Evolutionary conservation across 2,888 invertebrate genomes (phyloP), one percentile per base, ranked within the genome.

Genomic region (Achlya flavicornis): DNA sequence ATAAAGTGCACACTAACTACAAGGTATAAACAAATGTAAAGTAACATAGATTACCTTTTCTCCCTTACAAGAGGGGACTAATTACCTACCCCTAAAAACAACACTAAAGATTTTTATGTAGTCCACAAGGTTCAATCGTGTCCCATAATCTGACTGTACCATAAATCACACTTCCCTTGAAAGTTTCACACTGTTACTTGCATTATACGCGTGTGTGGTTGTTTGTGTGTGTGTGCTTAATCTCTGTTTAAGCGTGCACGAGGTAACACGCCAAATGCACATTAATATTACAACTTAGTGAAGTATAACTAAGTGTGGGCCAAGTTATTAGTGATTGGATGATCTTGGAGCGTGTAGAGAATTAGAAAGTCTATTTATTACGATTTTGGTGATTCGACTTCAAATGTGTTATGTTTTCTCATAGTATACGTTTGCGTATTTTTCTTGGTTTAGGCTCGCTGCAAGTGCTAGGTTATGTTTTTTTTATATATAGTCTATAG

Each of bases 241-340:
- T 91, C 88, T 90, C 80, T 81, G 81, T 85, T 84, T 84, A 84
- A 86, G 83, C 79, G 85, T 79, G 80, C 79, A 69, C 73, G 73
- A 53, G 79, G 77, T 72, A 73, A 82, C 92, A 92, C 92, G 92
- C 91, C 83, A 92, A 89, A 85, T 78, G 84, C 78, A 83, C 91
- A 92, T 92, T 92, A 92, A 92, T 92, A 92, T 88, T 82, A 85
- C 80, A 89, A 88, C 83, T 85, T 81, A 77, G 76, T 76, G 76
- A 81, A 79, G 80, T 84, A 80, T 77, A 76, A 80, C 71, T 58
- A 14, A 62, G 63, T 43, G 14, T 58, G 62, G 67, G 63, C 8
- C 41, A 73, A 70, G 64, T 66, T 59, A 53, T 72, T 35, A 58
- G 35, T 5, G 6, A 1, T 35, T n/a, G 11, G 58, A 33, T 53